These are phyloP conservation scores for Chironomus riparius DNA, from an alignment of 2,888 invertebrate genomes.

Conservation along the genomic window DNA sequence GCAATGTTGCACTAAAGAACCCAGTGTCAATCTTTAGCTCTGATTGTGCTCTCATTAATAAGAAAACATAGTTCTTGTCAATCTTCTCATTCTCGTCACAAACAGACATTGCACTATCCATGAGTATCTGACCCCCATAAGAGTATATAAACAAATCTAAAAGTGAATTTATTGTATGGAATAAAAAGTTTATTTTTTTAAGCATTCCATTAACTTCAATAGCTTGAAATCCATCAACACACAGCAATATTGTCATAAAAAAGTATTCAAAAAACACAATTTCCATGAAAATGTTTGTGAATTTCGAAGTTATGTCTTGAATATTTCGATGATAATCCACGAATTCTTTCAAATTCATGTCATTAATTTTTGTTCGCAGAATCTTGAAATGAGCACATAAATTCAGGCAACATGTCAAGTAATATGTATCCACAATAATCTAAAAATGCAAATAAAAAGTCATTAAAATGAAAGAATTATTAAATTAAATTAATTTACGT, in stretches of 20 bases:
- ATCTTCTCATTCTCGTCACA: neutral
- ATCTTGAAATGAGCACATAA: neutral
- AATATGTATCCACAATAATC: neutral
- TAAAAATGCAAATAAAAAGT: no score
- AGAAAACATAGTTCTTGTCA: neutral
- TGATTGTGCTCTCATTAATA: neutral
- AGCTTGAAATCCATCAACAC: conserved; percentile 26
- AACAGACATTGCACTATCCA: neutral
- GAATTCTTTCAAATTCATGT: neutral
- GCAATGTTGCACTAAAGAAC: neutral
- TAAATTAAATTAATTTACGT: neutral
- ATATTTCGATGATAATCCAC: neutral
- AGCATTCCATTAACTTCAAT: neutral
- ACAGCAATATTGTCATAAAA: conserved; percentile 4
- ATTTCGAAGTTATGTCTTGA: neutral
- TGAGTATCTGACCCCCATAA: conserved; percentile 18
- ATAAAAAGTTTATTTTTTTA: neutral
- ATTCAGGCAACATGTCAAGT: neutral
- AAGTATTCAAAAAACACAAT: conserved; percentile 15
- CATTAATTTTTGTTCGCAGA: neutral
- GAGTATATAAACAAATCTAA: conserved; percentile 20
- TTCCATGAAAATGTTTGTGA: conserved; percentile 1
- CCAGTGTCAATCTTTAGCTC: neutral
- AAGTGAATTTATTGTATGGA: neutral
- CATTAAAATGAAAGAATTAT: no score